phyloP scores from a whole-genome alignment of 2,888 invertebrate species.

The Agrotis ipsilon region DNA sequence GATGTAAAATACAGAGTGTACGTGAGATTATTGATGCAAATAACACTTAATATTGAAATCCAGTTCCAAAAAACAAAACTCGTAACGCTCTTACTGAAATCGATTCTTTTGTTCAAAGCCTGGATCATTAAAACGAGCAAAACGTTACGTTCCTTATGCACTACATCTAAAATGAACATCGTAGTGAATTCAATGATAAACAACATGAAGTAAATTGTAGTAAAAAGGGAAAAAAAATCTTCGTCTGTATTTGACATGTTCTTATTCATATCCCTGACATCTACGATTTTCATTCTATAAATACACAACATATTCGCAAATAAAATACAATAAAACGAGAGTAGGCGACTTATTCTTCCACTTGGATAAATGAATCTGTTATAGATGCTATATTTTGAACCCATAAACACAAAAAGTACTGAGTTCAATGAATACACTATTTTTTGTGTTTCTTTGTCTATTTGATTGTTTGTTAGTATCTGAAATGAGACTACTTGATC shows the following conservation, averaged over 20 bases:
- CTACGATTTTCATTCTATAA: not conserved
- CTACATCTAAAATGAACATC: not conserved
- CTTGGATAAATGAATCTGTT: not conserved
- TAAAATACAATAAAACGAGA: not conserved
- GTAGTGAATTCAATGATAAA: not conserved
- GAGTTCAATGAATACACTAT: slow-evolving; percentile 1
- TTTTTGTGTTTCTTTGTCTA: slow-evolving; percentile 1
- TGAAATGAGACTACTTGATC: not conserved
- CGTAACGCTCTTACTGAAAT: no score
- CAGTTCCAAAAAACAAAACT: no score
- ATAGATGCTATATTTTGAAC: slow-evolving; percentile 4
- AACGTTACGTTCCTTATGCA: not conserved
- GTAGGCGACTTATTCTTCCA: not conserved
- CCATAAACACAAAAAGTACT: not conserved
- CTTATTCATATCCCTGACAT: not conserved
- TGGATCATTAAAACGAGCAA: not conserved
- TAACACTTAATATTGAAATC: no score
- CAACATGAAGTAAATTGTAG: not conserved
- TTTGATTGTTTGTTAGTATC: not conserved
- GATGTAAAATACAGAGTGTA: no score
- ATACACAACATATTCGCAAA: not conserved
- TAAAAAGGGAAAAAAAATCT: not conserved
- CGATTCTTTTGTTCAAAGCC: no score
- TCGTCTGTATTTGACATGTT: not conserved
- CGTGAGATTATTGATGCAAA: no score